phyloP scores from a whole-genome alignment of 92 coral and sea anemone species.

The Meandrina meandrites region DNA sequence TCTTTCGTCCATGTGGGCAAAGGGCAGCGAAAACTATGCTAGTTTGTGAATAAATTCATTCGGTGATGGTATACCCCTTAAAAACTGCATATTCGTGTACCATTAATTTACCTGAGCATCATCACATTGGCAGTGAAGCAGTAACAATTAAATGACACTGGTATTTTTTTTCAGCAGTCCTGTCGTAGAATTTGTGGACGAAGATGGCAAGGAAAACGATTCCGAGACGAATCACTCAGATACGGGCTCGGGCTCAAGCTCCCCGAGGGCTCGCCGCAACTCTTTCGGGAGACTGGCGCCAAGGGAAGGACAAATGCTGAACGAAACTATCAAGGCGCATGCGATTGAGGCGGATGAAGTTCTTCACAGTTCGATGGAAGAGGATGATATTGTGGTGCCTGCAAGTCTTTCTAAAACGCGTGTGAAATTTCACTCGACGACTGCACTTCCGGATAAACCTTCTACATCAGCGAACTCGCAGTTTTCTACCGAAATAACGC shows the following conservation, averaged over 20 bases:
- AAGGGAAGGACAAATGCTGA: constrained; percentile 78
- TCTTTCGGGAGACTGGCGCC: constrained; percentile 84
- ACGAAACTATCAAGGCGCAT: constrained; percentile 79
- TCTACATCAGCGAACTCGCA: constrained; percentile 41
- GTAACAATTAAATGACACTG: neutral
- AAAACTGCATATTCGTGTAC: too few relatives aligned
- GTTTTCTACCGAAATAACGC: constrained; percentile 65
- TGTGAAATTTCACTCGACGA: constrained; percentile 60
- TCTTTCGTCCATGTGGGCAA: too few relatives aligned
- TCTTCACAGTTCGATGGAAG: constrained; percentile 90
- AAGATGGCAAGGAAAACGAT: constrained; percentile 43
- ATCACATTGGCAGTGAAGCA: neutral
- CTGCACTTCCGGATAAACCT: constrained; percentile 51
- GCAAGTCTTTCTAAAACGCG: constrained; percentile 51
- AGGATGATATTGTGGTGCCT: constrained; percentile 59
- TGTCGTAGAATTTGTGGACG: neutral
- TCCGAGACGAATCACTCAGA: constrained; percentile 29
- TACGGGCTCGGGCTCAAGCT: constrained; percentile 20
- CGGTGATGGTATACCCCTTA: too few relatives aligned
- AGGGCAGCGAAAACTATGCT: too few relatives aligned
- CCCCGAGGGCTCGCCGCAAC: constrained; percentile 28
- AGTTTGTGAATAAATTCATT: too few relatives aligned
- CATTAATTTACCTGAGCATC: neutral
- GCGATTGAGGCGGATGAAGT: constrained; percentile 89
- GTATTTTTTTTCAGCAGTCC: constrained; percentile 19